Evolutionary conservation across 2,888 invertebrate genomes (phyloP).

Genomic region (Polyommatus icarus): DNA sequence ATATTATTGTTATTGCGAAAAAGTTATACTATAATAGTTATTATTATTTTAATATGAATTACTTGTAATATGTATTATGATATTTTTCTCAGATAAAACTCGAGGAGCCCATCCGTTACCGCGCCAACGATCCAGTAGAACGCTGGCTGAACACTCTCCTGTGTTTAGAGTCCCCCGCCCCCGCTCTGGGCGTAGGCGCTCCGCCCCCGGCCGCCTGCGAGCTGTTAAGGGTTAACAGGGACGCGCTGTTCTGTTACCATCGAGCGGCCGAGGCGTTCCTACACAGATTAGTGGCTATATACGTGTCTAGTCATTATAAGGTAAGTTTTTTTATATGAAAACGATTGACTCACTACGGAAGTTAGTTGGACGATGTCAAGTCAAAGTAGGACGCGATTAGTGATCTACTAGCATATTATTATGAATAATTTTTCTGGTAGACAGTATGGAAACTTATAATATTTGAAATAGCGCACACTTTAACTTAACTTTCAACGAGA

Average conservation of each 20-base stretch:
- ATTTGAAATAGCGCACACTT: too few relatives aligned
- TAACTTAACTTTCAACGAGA: too few relatives aligned
- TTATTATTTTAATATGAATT: background rate
- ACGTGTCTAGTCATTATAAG: constrained; percentile 99
- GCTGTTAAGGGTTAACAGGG: constrained; percentile 90
- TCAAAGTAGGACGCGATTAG: too few relatives aligned
- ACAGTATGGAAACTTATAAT: too few relatives aligned
- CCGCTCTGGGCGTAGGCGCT: constrained; percentile 87
- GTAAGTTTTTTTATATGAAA: constrained; percentile 64
- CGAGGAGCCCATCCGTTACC: constrained; percentile 97
- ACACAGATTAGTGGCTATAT: constrained; percentile 94
- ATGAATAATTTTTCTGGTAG: too few relatives aligned
- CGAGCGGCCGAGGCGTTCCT: constrained; percentile 95
- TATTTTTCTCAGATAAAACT: constrained; percentile 82
- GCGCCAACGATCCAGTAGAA: constrained; percentile 92
- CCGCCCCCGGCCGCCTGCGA: constrained; percentile 95
- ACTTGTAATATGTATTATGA: background rate
- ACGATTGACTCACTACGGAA: too few relatives aligned
- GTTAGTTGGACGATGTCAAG: too few relatives aligned
- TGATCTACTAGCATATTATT: too few relatives aligned
- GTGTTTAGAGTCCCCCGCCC: constrained; percentile 92
- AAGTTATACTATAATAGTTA: too few relatives aligned
- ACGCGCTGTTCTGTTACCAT: constrained; percentile 98
- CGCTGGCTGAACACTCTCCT: constrained; percentile 94
- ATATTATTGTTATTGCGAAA: too few relatives aligned